These are phyloP conservation scores for Prostheceraeus crozeri DNA, from an alignment of 2,888 invertebrate genomes.

Conservation along the genomic window DNA sequence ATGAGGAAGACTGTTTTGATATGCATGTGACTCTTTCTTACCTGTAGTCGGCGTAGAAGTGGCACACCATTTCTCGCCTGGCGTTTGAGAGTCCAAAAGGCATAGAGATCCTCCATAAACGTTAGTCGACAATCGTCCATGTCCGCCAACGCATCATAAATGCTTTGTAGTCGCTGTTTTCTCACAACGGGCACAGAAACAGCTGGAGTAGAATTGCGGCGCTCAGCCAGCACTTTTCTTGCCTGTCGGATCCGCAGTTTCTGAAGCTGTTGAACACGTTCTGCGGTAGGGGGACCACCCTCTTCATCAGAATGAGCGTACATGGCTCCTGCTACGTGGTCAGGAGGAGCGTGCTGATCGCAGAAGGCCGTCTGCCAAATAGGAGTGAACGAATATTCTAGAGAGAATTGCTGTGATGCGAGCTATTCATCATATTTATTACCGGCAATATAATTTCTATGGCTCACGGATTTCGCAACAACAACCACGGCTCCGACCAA, in stretches of 20 bases:
- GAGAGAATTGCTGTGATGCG: constrained; percentile 60
- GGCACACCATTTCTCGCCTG: constrained; percentile 92
- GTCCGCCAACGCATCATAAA: not conserved
- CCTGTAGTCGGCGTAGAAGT: constrained; percentile 72
- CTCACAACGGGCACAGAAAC: constrained; percentile 75
- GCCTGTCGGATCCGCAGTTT: constrained; percentile 78
- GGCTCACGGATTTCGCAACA: no score
- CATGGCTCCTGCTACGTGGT: constrained; percentile 40
- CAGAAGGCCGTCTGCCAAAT: constrained; percentile 95
- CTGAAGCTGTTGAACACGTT: constrained; percentile 45
- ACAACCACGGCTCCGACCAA: no score
- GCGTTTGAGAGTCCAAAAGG: constrained; percentile 93
- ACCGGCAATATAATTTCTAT: no score
- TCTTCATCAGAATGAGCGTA: constrained; percentile 30
- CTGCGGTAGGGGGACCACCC: not conserved
- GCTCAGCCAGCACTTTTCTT: constrained; percentile 75
- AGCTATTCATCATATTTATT: no score
- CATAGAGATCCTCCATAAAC: constrained; percentile 68
- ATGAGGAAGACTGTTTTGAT: no score
- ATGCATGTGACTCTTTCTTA: no score
- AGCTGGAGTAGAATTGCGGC: constrained; percentile 78
- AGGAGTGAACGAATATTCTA: no score
- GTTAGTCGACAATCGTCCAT: not conserved
- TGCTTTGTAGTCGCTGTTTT: not conserved
- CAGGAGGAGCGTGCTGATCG: constrained; percentile 78